Evolutionary conservation across 2,113 vertebrate species (phyloP).

Genomic region (Otus sunia): DNA sequence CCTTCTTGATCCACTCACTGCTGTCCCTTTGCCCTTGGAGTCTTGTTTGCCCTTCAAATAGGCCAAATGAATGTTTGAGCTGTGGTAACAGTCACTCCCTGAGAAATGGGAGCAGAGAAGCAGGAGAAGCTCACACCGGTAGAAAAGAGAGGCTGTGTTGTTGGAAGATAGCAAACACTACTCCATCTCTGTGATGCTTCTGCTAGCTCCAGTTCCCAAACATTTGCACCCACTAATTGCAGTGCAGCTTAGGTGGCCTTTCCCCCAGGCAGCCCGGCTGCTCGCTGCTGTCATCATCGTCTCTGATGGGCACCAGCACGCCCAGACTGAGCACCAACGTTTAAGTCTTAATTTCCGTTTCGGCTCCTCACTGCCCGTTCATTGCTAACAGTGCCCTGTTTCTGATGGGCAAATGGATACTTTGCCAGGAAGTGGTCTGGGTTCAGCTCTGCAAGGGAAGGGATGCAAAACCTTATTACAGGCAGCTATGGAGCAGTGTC

Average conservation of each 20-base stretch:
- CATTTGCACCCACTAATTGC: fast-evolving
- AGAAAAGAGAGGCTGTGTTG: fast-evolving
- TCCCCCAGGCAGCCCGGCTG: background rate
- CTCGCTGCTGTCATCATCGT: background rate
- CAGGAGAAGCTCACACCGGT: background rate
- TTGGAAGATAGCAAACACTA: background rate
- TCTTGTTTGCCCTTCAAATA: background rate
- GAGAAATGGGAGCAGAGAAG: background rate
- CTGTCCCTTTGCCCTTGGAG: background rate
- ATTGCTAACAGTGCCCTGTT: fast-evolving
- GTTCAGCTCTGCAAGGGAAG: background rate
- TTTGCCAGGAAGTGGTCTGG: background rate
- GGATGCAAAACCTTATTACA: background rate
- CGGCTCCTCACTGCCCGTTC: background rate
- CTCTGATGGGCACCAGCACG: background rate
- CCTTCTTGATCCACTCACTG: background rate
- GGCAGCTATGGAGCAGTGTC: background rate
- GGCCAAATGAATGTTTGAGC: background rate
- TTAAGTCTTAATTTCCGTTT: background rate
- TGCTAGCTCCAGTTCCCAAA: background rate
- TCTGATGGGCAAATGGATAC: background rate
- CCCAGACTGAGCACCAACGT: fast-evolving
- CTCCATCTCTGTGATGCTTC: too few species aligned
- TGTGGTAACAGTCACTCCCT: too few species aligned
- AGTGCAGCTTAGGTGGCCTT: background rate